Conservation (phyloP, 2,797 vertebrate genomes). For the Scolopax bukidnonensis region DNA sequence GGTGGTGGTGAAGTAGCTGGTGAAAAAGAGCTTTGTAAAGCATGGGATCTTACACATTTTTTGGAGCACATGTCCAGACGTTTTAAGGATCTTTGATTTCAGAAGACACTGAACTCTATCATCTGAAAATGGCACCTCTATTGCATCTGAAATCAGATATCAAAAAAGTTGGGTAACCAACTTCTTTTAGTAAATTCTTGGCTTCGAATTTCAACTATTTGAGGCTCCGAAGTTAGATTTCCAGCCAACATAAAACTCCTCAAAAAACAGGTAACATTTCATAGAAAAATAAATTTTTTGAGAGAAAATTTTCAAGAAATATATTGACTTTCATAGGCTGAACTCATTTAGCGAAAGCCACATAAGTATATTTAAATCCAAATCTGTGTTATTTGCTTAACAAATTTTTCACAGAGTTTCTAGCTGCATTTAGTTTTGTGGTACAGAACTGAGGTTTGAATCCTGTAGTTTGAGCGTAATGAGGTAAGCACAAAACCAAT, state of each 20-base stretch:
- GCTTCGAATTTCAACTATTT: not conserved
- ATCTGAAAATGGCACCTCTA: not conserved
- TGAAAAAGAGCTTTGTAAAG: not conserved
- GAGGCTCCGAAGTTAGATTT: not conserved
- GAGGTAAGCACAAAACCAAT: not conserved
- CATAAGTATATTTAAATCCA: not conserved
- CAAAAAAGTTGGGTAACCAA: fast-evolving
- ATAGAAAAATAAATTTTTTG: fast-evolving
- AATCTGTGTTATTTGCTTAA: not conserved
- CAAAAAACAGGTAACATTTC: fast-evolving
- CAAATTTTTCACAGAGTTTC: not conserved
- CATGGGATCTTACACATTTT: not conserved
- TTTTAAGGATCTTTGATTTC: not conserved
- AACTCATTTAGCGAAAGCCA: not conserved
- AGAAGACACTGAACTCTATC: not conserved
- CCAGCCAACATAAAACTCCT: not conserved
- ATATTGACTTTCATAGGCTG: not conserved
- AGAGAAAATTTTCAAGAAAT: not conserved
- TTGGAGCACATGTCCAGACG: not conserved
- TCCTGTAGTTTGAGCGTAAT: not conserved
- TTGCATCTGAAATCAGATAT: not conserved
- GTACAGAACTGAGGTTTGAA: not conserved
- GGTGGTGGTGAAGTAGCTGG: too few species aligned
- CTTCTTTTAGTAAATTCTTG: not conserved
- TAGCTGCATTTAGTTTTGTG: not conserved